Base-by-base conservation (phyloP, 1,140 invertebrate genomes). In the Drosophila hydei region DNA sequence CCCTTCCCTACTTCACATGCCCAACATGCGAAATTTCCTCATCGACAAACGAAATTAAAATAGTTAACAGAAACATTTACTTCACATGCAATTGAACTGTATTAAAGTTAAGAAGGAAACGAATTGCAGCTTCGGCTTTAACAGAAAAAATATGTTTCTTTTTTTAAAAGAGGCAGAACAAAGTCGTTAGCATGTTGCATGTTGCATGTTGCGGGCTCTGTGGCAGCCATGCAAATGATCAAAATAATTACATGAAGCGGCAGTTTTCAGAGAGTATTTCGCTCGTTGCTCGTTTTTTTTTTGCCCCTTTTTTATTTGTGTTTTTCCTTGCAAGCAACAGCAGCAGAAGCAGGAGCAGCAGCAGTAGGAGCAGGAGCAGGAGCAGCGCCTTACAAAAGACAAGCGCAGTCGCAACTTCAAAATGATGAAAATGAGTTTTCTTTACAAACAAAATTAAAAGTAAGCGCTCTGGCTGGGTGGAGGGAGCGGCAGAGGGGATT, bases 371-470 rank as follows among this genome's bases (percentile, higher is more conserved):
- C 11, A 14, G 36, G n/a, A 12, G 36, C 36, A 38, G 36, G 12
- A 14, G 38, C 62, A 48, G 52, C 50, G 72, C 55, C 59, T 68
- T 61, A 83, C 79, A 83, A 83, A 83, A 79, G 79, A 83, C 79
- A 84, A 79, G 63, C 79, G 78, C 83, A 80, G 83, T 79, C 65
- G 75, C 78, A 88, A 88, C 83, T 88, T 81, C 75, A 88, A 88
- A 88, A 88, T 83, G 83, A 88, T 88, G 84, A 88, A 88, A 88
- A 88, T 88, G 83, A 88, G 83, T 88, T 88, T 88, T 88, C 83
- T 88, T 88, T 88, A 88, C 83, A 88, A 88, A 88, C 83, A 88
- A 88, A 88, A 88, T 88, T 88, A 88, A 88, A 83, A 78, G 83
- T 78, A 88, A 74, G 69, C 62, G 69, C 69, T 67, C 47, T 54